These are phyloP conservation scores for Coracopsis vasa DNA, from an alignment of 2,113 vertebrate species.

Conservation along the genomic window DNA sequence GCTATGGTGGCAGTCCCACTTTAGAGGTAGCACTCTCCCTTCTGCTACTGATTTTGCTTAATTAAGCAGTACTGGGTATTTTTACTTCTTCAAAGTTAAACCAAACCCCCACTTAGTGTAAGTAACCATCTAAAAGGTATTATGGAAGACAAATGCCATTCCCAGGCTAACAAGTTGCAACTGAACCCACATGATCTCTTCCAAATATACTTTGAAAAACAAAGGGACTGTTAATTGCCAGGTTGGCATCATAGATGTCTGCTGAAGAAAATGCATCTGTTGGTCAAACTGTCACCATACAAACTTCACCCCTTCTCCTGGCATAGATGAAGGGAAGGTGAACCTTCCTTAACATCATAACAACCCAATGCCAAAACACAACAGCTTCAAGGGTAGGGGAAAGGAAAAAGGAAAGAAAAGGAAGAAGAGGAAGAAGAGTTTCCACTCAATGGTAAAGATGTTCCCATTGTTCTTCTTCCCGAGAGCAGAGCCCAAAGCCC, in stretches of 20 bases:
- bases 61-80: not conserved
- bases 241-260: not conserved
- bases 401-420: not conserved
- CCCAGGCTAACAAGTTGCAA: not conserved
- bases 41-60: not conserved
- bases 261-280: not conserved
- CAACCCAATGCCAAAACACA: not conserved
- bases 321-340: not conserved
- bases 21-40: not conserved
- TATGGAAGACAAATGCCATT: not conserved
- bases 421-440: not conserved
- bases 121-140: not conserved
- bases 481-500: not conserved
- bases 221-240: not conserved
- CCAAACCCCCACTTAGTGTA: not conserved
- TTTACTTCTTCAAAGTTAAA: not conserved
- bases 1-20: not conserved
- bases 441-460: not conserved
- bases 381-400: not conserved
- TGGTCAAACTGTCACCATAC: not conserved
- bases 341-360: not conserved
- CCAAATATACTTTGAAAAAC: not conserved
- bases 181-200: not conserved
- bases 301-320: not conserved
- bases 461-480: not conserved